Percentiles rank a stretch among this genome's conserved stretches.
Conservation (phyloP, 2,888 invertebrate species). For the Argyresthia goedartella region DNA sequence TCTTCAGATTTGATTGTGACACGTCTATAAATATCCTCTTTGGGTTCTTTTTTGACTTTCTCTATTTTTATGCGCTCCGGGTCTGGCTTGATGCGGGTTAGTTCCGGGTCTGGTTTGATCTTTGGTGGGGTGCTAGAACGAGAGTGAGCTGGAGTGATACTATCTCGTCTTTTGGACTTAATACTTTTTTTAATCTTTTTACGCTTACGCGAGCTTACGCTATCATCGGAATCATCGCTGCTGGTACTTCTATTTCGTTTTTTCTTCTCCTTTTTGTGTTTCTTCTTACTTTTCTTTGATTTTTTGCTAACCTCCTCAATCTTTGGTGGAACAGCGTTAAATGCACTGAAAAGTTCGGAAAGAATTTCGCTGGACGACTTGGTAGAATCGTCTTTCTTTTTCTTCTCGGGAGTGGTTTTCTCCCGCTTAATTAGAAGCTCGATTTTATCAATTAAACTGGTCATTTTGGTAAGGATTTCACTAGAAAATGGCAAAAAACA, state of each 20-base stretch:
- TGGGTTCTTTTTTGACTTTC: conserved; percentile 20
- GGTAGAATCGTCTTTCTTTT: conserved; percentile 47
- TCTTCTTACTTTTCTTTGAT: conserved; percentile 70
- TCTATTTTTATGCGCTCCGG: conserved; percentile 15
- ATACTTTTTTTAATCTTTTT: conserved; percentile 72
- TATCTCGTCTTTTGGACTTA: conserved; percentile 36
- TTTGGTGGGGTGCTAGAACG: conserved; percentile 34
- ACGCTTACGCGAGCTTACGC: conserved; percentile 65
- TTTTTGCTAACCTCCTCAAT: conserved; percentile 53
- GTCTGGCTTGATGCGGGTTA: conserved; percentile 13
- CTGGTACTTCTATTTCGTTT: conserved; percentile 55
- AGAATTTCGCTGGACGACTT: conserved; percentile 86
- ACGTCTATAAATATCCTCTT: conserved; percentile 17
- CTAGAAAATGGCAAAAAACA: neutral
- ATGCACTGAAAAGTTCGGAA: conserved; percentile 84
- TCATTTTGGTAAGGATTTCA: conserved; percentile 25
- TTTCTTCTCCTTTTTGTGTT: conserved; percentile 74
- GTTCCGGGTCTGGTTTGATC: conserved; percentile 27
- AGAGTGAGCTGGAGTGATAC: conserved; percentile 22
- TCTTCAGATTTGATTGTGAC: conserved; percentile 31
- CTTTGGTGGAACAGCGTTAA: conserved; percentile 79
- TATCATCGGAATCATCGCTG: conserved; percentile 43
- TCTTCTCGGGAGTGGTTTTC: conserved; percentile 54
- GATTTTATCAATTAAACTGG: conserved; percentile 55
- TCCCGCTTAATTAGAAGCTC: conserved; percentile 57